Percentiles rank a stretch among this genome's conserved stretches.
Conservation (phyloP, 2,888 invertebrate genomes). For the Ormyrus labotus region DNA sequence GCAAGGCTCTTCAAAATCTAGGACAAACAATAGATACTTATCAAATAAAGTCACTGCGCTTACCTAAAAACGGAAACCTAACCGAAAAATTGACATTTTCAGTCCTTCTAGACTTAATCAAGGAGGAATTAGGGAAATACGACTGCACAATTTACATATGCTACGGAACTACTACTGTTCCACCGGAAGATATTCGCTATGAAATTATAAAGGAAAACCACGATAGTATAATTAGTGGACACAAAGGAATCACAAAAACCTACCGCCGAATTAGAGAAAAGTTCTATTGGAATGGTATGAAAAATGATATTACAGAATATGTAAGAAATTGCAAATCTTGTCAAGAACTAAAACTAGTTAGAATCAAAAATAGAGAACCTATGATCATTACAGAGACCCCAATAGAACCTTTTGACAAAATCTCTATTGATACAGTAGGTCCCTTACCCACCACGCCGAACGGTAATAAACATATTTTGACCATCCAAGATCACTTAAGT, state of each 20-base stretch:
- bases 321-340: constrained; percentile 54
- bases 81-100: constrained; percentile 12
- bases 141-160: constrained; percentile 1
- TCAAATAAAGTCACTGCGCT: not conserved
- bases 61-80: not conserved
- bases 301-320: constrained; percentile 35
- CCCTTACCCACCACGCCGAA: constrained; percentile 54
- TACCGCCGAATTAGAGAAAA: constrained; percentile 43
- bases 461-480: constrained; percentile 55
- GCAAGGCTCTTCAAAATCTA: too few relatives aligned
- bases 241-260: constrained; percentile 58
- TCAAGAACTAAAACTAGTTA: constrained; percentile 51
- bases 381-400: constrained; percentile 57
- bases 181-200: constrained; percentile 11
- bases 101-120: not conserved
- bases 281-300: constrained; percentile 57
- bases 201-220: constrained; percentile 41
- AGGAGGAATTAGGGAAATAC: not conserved
- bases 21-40: not conserved
- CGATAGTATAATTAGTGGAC: constrained; percentile 52
- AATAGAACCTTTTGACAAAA: constrained; percentile 51
- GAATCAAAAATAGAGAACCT: constrained; percentile 50
- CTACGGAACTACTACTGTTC: constrained; percentile 2
- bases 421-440: constrained; percentile 59
- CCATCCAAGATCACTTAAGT: constrained; percentile 55